Percentiles rank a stretch among this genome's conserved stretches.
Evolutionary conservation across 2,888 invertebrate genomes (phyloP).

Genomic region (Meteorus colon): DNA sequence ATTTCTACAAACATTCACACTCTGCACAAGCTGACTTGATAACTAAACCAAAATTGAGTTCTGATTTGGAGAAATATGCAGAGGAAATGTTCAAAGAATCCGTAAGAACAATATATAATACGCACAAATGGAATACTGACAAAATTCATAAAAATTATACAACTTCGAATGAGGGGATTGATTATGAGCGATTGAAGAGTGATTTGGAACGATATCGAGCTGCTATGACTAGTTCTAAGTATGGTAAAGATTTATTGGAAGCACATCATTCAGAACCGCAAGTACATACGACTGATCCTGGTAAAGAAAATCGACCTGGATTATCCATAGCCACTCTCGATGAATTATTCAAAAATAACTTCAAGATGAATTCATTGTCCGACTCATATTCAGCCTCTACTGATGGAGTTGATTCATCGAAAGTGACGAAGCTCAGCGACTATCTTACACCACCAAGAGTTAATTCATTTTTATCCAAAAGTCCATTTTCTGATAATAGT

Average conservation of each 20-base stretch:
- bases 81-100: conserved; percentile 72
- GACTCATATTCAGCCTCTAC: conserved; percentile 53
- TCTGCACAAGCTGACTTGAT: conserved; percentile 59
- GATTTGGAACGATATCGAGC: conserved; percentile 63
- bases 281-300: conserved; percentile 55
- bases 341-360: conserved; percentile 62
- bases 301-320: conserved; percentile 55
- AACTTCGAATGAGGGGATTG: conserved; percentile 58
- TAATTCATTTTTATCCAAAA: conserved; percentile 60
- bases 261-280: conserved; percentile 66
- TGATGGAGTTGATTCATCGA: conserved; percentile 32
- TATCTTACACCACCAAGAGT: conserved; percentile 66
- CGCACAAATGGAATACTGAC: conserved; percentile 71
- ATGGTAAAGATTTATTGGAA: conserved; percentile 58
- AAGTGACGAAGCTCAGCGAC: conserved; percentile 54
- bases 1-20: conserved; percentile 64
- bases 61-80: conserved; percentile 68
- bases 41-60: conserved; percentile 63
- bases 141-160: conserved; percentile 54
- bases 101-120: conserved; percentile 68
- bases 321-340: conserved; percentile 60
- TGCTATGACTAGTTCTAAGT: conserved; percentile 54
- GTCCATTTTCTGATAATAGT: conserved; percentile 59
- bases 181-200: conserved; percentile 61
- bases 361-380: conserved; percentile 53